These are phyloP conservation scores for Zapus hudsonius DNA, from an alignment of 2,113 vertebrate genomes.

Conservation along the genomic window DNA sequence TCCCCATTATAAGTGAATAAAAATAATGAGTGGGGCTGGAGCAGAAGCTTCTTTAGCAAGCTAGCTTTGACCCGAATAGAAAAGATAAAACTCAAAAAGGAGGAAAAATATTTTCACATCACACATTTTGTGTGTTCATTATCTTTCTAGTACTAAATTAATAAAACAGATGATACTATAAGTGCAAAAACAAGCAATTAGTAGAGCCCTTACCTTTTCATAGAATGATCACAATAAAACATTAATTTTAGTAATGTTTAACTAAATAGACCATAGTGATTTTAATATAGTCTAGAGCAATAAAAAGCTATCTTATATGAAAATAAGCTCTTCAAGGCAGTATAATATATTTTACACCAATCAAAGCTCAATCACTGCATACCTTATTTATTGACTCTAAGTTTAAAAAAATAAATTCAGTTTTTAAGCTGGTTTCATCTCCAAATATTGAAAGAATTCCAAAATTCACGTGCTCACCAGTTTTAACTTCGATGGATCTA, in stretches of 20 bases:
- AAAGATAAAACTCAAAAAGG: constrained; percentile 40
- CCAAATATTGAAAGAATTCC: constrained; percentile 72
- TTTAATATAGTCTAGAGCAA: background rate
- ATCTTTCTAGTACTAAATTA: constrained; percentile 16
- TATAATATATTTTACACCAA: constrained; percentile 12
- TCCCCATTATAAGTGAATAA: constrained; percentile 53
- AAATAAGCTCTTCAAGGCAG: background rate
- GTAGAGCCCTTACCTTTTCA: background rate
- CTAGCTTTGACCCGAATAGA: constrained; percentile 33
- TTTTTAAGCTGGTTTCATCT: constrained; percentile 37
- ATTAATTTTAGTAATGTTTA: background rate
- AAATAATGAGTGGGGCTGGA: constrained; percentile 47
- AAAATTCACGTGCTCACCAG: constrained; percentile 85
- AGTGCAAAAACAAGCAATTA: constrained; percentile 22
- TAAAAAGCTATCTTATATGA: background rate
- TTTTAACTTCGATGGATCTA: constrained; percentile 85
- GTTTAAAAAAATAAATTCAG: constrained; percentile 51
- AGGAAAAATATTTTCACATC: constrained; percentile 4
- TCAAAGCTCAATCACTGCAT: constrained; percentile 9
- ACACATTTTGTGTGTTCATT: background rate
- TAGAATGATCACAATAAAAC: background rate
- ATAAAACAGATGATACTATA: background rate
- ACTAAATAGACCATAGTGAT: background rate
- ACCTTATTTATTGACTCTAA: constrained; percentile 54
- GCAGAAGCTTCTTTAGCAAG: background rate